A percentile compares a stretch with the other conserved stretches of the same genome.
Conservation (phyloP, 2,113 vertebrate genomes). For the Uria lomvia region DNA sequence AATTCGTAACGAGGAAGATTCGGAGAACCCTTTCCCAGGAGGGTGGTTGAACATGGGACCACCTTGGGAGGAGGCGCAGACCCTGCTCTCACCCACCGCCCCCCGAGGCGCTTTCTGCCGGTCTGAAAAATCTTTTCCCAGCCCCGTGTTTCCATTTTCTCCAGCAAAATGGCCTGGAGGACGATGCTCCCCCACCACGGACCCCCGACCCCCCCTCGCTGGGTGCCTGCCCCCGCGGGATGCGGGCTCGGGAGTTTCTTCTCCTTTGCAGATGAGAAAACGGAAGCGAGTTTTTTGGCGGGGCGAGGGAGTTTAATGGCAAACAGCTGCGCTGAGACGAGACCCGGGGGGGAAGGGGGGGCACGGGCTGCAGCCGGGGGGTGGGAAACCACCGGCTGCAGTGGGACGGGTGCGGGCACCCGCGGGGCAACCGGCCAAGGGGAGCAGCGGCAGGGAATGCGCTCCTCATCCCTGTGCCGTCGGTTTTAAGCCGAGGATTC, state of each 20-base stretch:
- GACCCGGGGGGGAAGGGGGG: background rate
- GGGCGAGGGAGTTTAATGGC: background rate
- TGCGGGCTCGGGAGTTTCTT: background rate
- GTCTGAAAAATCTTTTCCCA: background rate
- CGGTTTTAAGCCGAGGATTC: background rate
- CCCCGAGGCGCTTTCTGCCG: background rate
- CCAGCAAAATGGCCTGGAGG: background rate
- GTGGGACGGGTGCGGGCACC: background rate
- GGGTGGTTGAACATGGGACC: rapidly evolving
- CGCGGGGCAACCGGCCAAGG: background rate
- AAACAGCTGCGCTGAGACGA: background rate
- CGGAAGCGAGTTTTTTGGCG: background rate
- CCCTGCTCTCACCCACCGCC: background rate
- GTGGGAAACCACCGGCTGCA: background rate
- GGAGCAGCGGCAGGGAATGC: rapidly evolving
- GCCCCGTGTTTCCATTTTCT: rapidly evolving
- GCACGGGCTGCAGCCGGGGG: background rate
- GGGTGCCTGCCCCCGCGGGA: background rate
- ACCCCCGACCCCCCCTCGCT: background rate
- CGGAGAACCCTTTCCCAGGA: background rate
- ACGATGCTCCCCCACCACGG: rapidly evolving
- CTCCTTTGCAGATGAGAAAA: background rate
- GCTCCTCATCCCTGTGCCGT: background rate
- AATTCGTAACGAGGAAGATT: rapidly evolving
- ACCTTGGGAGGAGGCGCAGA: background rate